These are phyloP conservation scores for Dascillus cervinus DNA, from an alignment of 2,888 invertebrate genomes.

Conservation along the genomic window DNA sequence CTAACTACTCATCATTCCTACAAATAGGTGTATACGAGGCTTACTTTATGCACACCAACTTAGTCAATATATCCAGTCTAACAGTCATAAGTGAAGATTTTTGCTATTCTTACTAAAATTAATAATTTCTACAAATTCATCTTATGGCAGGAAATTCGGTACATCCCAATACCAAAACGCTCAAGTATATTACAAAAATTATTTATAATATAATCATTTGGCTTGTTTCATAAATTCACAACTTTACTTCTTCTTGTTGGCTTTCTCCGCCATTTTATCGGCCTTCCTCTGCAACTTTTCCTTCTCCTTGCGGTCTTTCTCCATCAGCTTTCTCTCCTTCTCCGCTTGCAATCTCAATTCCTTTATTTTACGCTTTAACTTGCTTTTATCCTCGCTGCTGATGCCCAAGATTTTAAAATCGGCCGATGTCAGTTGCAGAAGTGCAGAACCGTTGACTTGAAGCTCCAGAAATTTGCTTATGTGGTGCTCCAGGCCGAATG, in stretches of 20 bases:
- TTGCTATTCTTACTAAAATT: too few relatives aligned
- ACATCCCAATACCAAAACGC: slow-evolving; percentile 16
- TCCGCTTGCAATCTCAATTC: slow-evolving; percentile 70
- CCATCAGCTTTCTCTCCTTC: slow-evolving; percentile 65
- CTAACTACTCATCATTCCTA: slow-evolving; percentile 10
- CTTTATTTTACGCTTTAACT: slow-evolving; percentile 78
- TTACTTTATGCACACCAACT: slow-evolving; percentile 1
- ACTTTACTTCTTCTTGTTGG: slow-evolving; percentile 55
- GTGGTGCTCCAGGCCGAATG: slow-evolving; percentile 78
- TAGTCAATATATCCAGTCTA: slow-evolving; percentile 7
- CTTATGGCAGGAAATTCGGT: slow-evolving; percentile 29
- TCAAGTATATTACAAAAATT: slow-evolving; percentile 12
- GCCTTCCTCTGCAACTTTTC: slow-evolving; percentile 82
- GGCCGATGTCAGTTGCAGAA: slow-evolving; percentile 82
- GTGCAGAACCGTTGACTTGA: slow-evolving; percentile 79
- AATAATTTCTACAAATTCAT: too few relatives aligned
- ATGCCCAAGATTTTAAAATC: slow-evolving; percentile 85
- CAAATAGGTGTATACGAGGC: too few relatives aligned
- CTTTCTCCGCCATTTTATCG: slow-evolving; percentile 47
- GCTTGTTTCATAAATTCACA: not conserved
- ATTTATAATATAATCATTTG: slow-evolving; percentile 13
- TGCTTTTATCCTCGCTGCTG: slow-evolving; percentile 70
- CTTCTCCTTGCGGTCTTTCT: slow-evolving; percentile 76
- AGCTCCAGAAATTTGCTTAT: slow-evolving; percentile 81
- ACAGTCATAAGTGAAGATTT: too few relatives aligned